Evolutionary conservation across 2,797 vertebrate species (phyloP), one percentile per base, ranked within the genome.

Genomic region (Onychomys leucogaster): DNA sequence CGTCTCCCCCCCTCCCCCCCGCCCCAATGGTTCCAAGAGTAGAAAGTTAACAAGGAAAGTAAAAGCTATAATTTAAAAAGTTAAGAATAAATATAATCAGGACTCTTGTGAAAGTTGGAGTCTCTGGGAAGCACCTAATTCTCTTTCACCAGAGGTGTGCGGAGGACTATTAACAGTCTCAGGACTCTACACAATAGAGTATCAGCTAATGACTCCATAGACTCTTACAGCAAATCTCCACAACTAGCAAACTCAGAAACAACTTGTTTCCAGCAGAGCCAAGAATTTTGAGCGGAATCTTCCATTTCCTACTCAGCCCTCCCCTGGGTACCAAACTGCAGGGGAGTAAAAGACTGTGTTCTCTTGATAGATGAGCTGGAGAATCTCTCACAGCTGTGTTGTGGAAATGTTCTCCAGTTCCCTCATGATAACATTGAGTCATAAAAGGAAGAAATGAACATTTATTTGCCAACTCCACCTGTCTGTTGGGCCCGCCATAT

Each of bases 391-490:
- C 98, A 98, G 98, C 98, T 98, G 97, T 97, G 97, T 96, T 98
- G 97, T 97, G 92, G 96, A 97, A 98, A 97, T 96, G 94, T 92
- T 98, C 98, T 95, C 84, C 3, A 94, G 91, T 96, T 97, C 95
- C 94, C 96, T 97, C 94, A 95, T 91, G 97, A 96, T 97, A 98
- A 98, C 97, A 97, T 37, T 98, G 98, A 98, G 97, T 98, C 98
- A 98, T 98, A 98, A 98, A 98, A 97, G 93, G 93, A 95, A 96
- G 94, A 97, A 97, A 97, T 96, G 97, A 96, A 96, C 97, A 96
- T 96, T 94, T 96, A 97, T 97, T 98, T 98, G 97, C 98, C 96
- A 96, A 96, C 97, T 97, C 97, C 97, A 98, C 98, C 98, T 98
- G 97, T 97, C 97, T 97, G 97, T 97, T 97, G 96, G 95, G 92